These are phyloP conservation scores for Leptodactylus fuscus DNA, from an alignment of 2,113 vertebrate genomes.

Conservation along the genomic window DNA sequence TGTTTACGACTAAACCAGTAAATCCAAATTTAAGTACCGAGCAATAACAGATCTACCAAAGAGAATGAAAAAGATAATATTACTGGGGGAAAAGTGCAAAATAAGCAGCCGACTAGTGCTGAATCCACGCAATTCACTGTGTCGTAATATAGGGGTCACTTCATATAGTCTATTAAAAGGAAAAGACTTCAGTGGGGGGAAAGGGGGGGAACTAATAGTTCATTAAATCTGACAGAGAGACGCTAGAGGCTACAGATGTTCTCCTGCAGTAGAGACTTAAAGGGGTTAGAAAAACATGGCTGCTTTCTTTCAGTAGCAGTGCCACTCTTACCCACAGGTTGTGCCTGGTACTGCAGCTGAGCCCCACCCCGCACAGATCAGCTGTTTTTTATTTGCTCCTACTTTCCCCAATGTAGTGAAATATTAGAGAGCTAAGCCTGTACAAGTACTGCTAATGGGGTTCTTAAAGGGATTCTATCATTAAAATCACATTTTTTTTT, in stretches of 20 bases:
- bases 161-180: slow-evolving; percentile 20
- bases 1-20: slow-evolving; percentile 46
- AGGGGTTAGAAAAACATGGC: too few relatives aligned
- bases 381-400: too few relatives aligned
- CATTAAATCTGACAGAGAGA: neutral
- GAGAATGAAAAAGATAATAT: slow-evolving; percentile 25
- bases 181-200: slow-evolving; percentile 4
- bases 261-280: neutral
- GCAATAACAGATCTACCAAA: slow-evolving; percentile 46
- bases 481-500: too few relatives aligned
- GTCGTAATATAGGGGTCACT: slow-evolving; percentile 29
- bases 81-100: slow-evolving; percentile 41
- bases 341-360: too few relatives aligned
- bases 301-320: too few relatives aligned
- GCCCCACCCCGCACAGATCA: too few relatives aligned
- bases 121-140: slow-evolving; percentile 18
- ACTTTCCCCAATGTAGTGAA: too few relatives aligned
- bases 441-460: too few relatives aligned
- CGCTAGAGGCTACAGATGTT: neutral
- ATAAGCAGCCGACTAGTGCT: slow-evolving; percentile 43
- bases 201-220: neutral
- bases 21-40: slow-evolving; percentile 50
- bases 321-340: too few relatives aligned
- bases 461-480: too few relatives aligned
- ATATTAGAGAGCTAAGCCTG: too few relatives aligned